Evolutionary conservation across 2,888 invertebrate species (phyloP).

Genomic region (Epinotia ramella): DNA sequence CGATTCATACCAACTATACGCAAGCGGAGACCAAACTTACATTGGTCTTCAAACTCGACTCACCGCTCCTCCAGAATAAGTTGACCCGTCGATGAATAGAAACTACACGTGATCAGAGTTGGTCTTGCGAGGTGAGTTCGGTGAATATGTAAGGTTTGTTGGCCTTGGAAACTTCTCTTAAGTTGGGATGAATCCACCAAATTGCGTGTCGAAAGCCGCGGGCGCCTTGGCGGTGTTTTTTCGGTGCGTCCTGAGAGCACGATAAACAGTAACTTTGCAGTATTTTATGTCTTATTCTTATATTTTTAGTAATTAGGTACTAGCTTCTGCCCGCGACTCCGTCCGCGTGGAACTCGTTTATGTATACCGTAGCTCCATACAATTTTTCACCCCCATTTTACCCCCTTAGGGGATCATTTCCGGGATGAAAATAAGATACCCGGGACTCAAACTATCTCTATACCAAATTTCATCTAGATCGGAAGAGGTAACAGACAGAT

Average conservation of each 20-base stretch:
- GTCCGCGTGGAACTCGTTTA: too few relatives aligned
- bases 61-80: neutral
- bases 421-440: too few relatives aligned
- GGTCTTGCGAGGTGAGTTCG: neutral
- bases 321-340: too few relatives aligned
- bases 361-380: too few relatives aligned
- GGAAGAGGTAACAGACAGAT: too few relatives aligned
- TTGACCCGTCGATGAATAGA: neutral
- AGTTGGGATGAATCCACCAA: neutral
- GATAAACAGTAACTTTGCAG: neutral
- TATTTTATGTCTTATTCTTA: neutral
- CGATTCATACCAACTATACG: too few relatives aligned
- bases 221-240: slow-evolving; percentile 11
- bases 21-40: too few relatives aligned
- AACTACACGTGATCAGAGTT: neutral
- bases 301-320: too few relatives aligned
- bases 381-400: too few relatives aligned
- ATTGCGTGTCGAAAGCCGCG: neutral
- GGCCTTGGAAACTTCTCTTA: neutral
- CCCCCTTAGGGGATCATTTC: too few relatives aligned
- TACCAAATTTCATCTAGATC: too few relatives aligned
- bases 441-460: too few relatives aligned
- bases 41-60: neutral
- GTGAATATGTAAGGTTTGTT: neutral
- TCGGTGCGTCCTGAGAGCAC: neutral